Conservation (phyloP, 1,140 invertebrate genomes). For the Drosophila kanapiae region DNA sequence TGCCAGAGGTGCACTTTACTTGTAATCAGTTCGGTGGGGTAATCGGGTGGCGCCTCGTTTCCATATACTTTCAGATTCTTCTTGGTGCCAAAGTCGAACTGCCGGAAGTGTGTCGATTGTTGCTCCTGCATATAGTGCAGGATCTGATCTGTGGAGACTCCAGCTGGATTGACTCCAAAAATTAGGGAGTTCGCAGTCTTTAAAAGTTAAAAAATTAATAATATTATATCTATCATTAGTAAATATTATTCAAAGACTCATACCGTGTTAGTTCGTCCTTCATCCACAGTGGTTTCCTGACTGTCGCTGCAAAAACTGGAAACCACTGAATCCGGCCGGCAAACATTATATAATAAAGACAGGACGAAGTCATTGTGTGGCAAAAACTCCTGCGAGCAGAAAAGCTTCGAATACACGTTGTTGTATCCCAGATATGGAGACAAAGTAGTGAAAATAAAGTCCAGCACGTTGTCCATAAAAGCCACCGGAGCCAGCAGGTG, state of each 20-base stretch:
- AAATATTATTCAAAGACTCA: not conserved
- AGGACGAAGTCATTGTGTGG: slow-evolving; percentile 62
- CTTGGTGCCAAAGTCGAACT: slow-evolving; percentile 82
- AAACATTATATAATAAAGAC: slow-evolving; percentile 76
- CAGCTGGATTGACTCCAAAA: slow-evolving; percentile 89
- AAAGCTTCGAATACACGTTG: slow-evolving; percentile 74
- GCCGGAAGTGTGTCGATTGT: slow-evolving; percentile 81
- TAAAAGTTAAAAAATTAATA: slow-evolving; percentile 72
- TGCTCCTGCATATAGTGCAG: slow-evolving; percentile 89
- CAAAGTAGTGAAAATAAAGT: slow-evolving; percentile 26
- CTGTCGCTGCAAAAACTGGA: slow-evolving; percentile 25
- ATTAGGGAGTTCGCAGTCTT: slow-evolving; percentile 86
- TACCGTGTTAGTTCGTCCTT: slow-evolving; percentile 35
- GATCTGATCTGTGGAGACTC: slow-evolving; percentile 90
- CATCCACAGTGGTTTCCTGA: not conserved
- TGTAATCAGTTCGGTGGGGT: slow-evolving; percentile 78
- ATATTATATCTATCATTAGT: not conserved
- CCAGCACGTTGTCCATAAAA: slow-evolving; percentile 55
- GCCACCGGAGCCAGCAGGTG: slow-evolving; percentile 88
- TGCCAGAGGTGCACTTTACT: slow-evolving; percentile 88
- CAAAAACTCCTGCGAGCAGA: slow-evolving; percentile 47
- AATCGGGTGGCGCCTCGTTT: slow-evolving; percentile 86
- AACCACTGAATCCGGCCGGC: slow-evolving; percentile 85
- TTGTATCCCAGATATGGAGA: slow-evolving; percentile 47
- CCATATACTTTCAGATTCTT: slow-evolving; percentile 85